phyloP scores from a whole-genome alignment of 2,888 invertebrate species.

The Ecliptopera silaceata region DNA sequence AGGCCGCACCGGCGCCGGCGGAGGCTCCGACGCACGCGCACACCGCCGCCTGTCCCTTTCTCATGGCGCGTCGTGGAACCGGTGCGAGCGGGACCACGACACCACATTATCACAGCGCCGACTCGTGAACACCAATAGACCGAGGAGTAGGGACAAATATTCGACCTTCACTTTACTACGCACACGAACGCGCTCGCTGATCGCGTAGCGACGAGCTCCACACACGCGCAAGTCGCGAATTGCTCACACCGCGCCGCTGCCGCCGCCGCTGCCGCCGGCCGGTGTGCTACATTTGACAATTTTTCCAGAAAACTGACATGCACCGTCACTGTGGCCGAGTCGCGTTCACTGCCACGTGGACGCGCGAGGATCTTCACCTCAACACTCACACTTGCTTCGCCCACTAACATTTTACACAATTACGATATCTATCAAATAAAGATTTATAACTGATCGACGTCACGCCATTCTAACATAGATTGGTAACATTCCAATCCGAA shows the following conservation, averaged over 20 bases:
- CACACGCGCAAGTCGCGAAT: slow-evolving; percentile 67
- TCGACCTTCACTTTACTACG: slow-evolving; percentile 82
- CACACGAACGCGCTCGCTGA: slow-evolving; percentile 66
- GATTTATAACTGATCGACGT: slow-evolving; percentile 37
- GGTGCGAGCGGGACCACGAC: slow-evolving; percentile 71
- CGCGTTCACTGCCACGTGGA: slow-evolving; percentile 65
- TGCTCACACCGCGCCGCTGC: slow-evolving; percentile 51
- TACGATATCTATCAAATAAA: slow-evolving; percentile 39
- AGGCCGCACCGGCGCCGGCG: slow-evolving; percentile 78
- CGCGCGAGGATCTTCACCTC: slow-evolving; percentile 43
- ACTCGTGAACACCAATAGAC: slow-evolving; percentile 82
- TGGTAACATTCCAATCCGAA: slow-evolving; percentile 38
- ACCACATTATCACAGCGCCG: slow-evolving; percentile 77
- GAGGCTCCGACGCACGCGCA: slow-evolving; percentile 78
- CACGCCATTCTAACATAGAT: slow-evolving; percentile 38
- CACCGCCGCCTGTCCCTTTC: slow-evolving; percentile 70
- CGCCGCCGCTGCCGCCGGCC: slow-evolving; percentile 49
- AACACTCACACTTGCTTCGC: slow-evolving; percentile 31
- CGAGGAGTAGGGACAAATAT: slow-evolving; percentile 81
- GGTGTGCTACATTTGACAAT: slow-evolving; percentile 79
- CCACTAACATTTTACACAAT: slow-evolving; percentile 34
- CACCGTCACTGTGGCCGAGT: slow-evolving; percentile 67
- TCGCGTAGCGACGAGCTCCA: slow-evolving; percentile 64
- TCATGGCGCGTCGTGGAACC: slow-evolving; percentile 41
- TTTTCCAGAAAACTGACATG: slow-evolving; percentile 81